Base-by-base conservation (phyloP, 2,113 vertebrate species). In the Hemiscyllium ocellatum region DNA sequence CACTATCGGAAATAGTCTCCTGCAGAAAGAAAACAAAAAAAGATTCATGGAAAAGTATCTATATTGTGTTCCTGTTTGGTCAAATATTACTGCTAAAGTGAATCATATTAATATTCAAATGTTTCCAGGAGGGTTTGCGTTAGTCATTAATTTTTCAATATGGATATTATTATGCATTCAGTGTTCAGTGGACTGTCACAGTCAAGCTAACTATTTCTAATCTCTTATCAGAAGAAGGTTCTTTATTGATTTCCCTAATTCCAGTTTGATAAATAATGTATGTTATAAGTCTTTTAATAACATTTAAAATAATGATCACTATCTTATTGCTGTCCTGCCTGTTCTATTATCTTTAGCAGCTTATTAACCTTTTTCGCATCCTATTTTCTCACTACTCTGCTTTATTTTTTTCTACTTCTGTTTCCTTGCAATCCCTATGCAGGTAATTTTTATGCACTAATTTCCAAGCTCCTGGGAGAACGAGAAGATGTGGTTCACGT, bases 391-490 rank as follows among this genome's bases (percentile, higher is more conserved):
- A 72, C 96, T 97, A 96, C 96, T 93, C 96, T 95, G 95, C 96
- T 96, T 89, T 86, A 50, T 96, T 95, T 83, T 96, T 95, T 61
- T 61, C 12, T 7, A 10, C 7, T 61, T 95, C 96, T 96, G 96
- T 97, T 96, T 97, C 87, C 96, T 97, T 97, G 95, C 98, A 96
- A 97, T 97, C 97, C 96, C 96, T 98, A 96, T 97, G 96, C 98
- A 99, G 99, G 98, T 98, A 98, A 98, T 98, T 98, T 99, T 98
- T 99, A 98, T 98, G 99, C 98, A 97, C 98, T 99, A 95, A 97
- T 99, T 98, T 99, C 98, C 98, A 98, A 98, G 98, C 98, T 99
- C 95, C 97, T 99, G 98, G 98, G 98, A 97, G 98, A 98, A 97
- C 98, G 98, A 98, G 97, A 98, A 97, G 98, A 98, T 96, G 96